These are phyloP conservation scores for Scyliorhinus canicula DNA, from an alignment of 2,797 vertebrate genomes.

Conservation along the genomic window DNA sequence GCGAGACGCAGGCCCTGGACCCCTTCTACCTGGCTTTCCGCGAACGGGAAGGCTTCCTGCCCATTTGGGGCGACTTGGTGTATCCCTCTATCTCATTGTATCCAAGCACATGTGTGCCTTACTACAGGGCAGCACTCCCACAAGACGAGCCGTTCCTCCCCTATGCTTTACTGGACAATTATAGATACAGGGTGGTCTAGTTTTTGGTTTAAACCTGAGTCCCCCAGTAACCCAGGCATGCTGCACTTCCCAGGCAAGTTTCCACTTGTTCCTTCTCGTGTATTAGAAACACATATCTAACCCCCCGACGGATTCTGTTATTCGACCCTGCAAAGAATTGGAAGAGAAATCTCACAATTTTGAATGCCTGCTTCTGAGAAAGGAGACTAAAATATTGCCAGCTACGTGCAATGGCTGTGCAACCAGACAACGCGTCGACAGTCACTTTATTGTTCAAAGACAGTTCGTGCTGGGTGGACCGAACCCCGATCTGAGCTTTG, in stretches of 20 bases:
- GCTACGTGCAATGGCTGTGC: neutral
- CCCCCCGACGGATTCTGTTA: neutral
- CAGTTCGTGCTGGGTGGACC: neutral
- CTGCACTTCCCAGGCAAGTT: neutral
- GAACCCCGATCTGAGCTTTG: neutral
- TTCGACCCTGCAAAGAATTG: neutral
- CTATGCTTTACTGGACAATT: slow-evolving; percentile 17
- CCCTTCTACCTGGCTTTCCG: neutral
- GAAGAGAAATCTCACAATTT: neutral
- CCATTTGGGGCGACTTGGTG: neutral
- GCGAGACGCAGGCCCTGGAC: neutral
- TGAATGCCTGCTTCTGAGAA: neutral
- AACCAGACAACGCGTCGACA: neutral
- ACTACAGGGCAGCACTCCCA: neutral
- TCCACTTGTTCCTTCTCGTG: neutral
- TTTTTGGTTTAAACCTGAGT: neutral
- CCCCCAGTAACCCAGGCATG: too few species aligned
- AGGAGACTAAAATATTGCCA: neutral
- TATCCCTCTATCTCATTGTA: neutral
- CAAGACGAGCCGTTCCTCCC: neutral
- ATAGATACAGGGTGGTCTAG: neutral
- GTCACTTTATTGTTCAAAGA: neutral
- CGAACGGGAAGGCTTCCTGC: neutral
- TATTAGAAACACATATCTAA: neutral
- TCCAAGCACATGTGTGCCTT: neutral